phyloP scores from a whole-genome alignment of 1,140 invertebrate genomes.

The Zelostemma sp. region DNA sequence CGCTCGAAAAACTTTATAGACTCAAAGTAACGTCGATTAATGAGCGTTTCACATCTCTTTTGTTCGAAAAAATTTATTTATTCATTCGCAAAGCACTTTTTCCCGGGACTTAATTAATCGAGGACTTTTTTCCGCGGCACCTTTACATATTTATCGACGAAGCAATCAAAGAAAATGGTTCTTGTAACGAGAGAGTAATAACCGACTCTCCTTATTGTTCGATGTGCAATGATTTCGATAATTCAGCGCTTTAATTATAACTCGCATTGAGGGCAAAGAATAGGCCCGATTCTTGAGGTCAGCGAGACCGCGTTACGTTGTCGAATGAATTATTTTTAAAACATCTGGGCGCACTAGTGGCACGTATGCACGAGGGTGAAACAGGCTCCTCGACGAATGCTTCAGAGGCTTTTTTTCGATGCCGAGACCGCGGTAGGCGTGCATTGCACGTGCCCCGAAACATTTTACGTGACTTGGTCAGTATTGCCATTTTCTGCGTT shows the following conservation, averaged over 20 bases:
- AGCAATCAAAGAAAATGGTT: neutral
- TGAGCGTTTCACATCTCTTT: slow-evolving; percentile 14
- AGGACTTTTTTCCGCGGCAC: neutral
- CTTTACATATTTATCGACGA: no score
- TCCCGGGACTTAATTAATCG: neutral
- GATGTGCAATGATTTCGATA: neutral
- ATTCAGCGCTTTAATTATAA: neutral
- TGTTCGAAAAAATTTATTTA: slow-evolving; percentile 9
- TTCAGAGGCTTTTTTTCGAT: neutral
- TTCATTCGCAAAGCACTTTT: neutral
- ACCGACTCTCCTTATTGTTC: neutral
- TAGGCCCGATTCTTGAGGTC: neutral
- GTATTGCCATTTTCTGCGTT: slow-evolving; percentile 20
- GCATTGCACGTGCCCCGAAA: slow-evolving; percentile 63
- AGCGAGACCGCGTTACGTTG: neutral
- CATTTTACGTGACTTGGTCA: slow-evolving; percentile 61
- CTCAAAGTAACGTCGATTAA: slow-evolving; percentile 25
- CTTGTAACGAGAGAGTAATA: neutral
- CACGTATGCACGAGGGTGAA: no score
- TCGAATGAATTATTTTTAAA: neutral
- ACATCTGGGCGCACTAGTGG: neutral
- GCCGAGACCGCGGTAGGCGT: slow-evolving; percentile 54
- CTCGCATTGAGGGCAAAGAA: neutral
- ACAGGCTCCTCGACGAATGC: no score
- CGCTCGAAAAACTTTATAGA: slow-evolving; percentile 52